These are phyloP conservation scores for Lordiphosa fenestrarum DNA, from an alignment of 2,888 invertebrate genomes.

Conservation along the genomic window DNA sequence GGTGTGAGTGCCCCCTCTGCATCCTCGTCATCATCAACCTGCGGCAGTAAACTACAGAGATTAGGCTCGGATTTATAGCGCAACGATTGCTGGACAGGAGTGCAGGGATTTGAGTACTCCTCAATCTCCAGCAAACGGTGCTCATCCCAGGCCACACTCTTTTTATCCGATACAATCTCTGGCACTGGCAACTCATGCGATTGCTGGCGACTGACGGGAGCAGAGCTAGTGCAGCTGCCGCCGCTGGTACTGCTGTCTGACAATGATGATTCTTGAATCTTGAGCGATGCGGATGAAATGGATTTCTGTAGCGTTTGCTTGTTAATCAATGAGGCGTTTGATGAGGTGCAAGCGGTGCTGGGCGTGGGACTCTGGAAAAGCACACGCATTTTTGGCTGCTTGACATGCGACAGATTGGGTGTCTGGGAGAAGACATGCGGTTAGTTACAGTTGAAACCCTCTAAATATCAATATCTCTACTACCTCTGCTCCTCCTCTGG, in stretches of 20 bases:
- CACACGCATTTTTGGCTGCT: slow-evolving; percentile 77
- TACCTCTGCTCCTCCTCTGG: slow-evolving; percentile 53
- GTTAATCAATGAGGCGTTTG: slow-evolving; percentile 42
- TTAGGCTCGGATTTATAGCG: slow-evolving; percentile 79
- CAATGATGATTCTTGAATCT: slow-evolving; percentile 46
- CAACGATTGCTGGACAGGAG: slow-evolving; percentile 65
- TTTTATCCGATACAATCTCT: slow-evolving; percentile 65
- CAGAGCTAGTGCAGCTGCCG: slow-evolving; percentile 54
- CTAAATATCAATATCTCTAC: background rate
- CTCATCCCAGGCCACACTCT: slow-evolving; percentile 73
- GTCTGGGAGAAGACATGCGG: slow-evolving; percentile 71
- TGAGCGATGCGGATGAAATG: slow-evolving; percentile 77
- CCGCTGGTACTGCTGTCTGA: slow-evolving; percentile 52
- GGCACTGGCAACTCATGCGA: slow-evolving; percentile 67
- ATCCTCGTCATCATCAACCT: slow-evolving; percentile 25
- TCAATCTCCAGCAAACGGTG: slow-evolving; percentile 57
- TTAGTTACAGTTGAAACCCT: slow-evolving; percentile 40
- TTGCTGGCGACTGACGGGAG: slow-evolving; percentile 76
- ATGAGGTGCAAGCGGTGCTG: slow-evolving; percentile 32
- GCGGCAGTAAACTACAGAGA: slow-evolving; percentile 63
- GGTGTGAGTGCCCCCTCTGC: slow-evolving; percentile 38
- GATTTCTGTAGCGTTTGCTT: slow-evolving; percentile 75
- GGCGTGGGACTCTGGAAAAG: slow-evolving; percentile 79
- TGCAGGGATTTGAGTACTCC: slow-evolving; percentile 62
- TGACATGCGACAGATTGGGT: slow-evolving; percentile 73